Percentiles rank a stretch among this genome's conserved stretches.
Conservation (phyloP, 2,113 vertebrate genomes). For the Hemiprocne comata region DNA sequence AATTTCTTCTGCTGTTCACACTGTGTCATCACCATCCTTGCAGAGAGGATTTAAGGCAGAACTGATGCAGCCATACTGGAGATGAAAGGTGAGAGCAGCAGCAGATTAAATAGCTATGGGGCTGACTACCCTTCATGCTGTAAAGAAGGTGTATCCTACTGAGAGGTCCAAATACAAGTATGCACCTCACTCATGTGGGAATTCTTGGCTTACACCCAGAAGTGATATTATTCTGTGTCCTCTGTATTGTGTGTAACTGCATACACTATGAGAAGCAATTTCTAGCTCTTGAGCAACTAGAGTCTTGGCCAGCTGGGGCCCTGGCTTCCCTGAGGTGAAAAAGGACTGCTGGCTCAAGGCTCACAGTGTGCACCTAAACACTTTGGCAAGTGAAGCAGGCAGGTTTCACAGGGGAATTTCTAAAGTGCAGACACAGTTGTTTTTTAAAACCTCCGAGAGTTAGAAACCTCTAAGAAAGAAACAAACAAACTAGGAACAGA, state of each 20-base stretch:
- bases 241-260: not conserved
- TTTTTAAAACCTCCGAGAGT: not conserved
- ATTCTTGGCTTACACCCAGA: not conserved
- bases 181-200: not conserved
- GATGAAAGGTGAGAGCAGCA: not conserved
- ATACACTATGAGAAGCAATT: not conserved
- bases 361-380: rapidly evolving
- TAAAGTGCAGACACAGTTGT: rapidly evolving
- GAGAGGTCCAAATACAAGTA: not conserved
- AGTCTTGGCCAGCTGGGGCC: not conserved
- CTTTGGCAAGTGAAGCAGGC: not conserved
- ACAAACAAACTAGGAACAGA: not conserved
- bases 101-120: not conserved
- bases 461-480: not conserved
- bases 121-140: not conserved
- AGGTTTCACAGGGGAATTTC: not conserved
- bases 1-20: not conserved
- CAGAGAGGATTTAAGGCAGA: not conserved
- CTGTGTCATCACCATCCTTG: not conserved
- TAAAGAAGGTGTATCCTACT: not conserved
- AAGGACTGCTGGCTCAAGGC: not conserved
- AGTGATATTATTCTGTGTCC: not conserved
- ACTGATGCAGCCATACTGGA: not conserved
- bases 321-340: not conserved
- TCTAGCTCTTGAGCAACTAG: not conserved